Base-by-base conservation (phyloP, 2,797 vertebrate species). In the Sardinella longiceps region DNA sequence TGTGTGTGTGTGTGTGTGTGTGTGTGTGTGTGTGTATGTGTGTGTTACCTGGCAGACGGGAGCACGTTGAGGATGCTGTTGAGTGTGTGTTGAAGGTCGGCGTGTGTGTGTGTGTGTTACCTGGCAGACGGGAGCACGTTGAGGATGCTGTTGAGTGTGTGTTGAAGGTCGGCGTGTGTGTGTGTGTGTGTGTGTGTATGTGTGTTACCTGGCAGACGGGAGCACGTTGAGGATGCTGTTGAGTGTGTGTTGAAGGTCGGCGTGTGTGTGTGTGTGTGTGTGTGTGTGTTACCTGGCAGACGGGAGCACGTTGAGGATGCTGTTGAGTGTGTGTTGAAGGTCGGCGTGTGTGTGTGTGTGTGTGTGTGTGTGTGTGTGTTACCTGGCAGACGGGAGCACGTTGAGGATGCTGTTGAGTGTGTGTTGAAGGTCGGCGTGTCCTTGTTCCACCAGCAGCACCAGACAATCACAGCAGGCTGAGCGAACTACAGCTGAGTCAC, bases 311-410 rank as follows among this genome's bases (percentile, higher is more conserved):
- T 97, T 99, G 88, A 99, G 96, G 70, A 97, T 94, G 58, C 95
- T 95, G 88, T 95, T 95, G 88, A 98, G 95, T 84, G 98, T 86
- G 10, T 96, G 95, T 43, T n/a, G n/a, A n/a, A n/a, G n/a, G n/a
- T n/a, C n/a, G n/a, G n/a, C n/a, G 85, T 60, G 85, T 70, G 77
- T 30, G 58, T 33, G 56, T 58, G 60, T 81, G 81, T 81, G 63
- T 82, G 82, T 84, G 83, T 81, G 84, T 66, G 84, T 66, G 83
- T 83, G 85, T 53, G 84, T 74, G 80, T 33, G 60, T 51, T 95
- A 99, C 98, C 97, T 96, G 88, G 97, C 95, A 1, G 98, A 98
- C 0, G 98, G 98, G 90, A 98, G 95, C 3, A 97, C 93, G 90
- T 97, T 99, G 88, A 99, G 96, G 70, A 97, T 94, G 56, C 95